Evolutionary conservation across 1,140 invertebrate genomes (phyloP).

Genomic region (Lasioglossum albipes): DNA sequence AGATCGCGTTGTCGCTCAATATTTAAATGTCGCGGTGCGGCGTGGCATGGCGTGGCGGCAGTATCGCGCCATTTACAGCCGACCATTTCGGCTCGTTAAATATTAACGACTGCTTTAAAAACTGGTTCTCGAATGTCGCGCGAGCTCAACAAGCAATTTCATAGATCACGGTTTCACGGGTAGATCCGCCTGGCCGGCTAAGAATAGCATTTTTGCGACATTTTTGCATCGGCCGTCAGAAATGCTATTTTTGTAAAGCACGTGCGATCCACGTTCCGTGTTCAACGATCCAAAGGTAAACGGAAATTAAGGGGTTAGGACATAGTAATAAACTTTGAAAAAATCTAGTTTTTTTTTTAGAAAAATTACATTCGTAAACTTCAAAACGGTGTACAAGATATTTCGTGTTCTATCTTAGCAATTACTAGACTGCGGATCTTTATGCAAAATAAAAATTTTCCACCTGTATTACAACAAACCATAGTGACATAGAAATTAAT

Average conservation of each 20-base stretch:
- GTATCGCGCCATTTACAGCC: neutral
- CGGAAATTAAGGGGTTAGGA: neutral
- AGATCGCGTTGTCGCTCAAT: neutral
- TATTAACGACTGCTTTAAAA: neutral
- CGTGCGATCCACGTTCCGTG: neutral
- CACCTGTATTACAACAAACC: too few relatives aligned
- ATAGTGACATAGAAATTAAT: too few relatives aligned
- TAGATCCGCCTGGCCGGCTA: neutral
- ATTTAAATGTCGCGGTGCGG: neutral
- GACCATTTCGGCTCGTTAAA: neutral
- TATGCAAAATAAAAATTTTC: too few relatives aligned
- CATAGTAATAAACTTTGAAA: too few relatives aligned
- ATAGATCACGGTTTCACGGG: neutral
- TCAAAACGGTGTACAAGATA: too few relatives aligned
- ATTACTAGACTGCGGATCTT: too few relatives aligned
- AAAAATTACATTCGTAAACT: too few relatives aligned
- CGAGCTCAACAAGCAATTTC: neutral
- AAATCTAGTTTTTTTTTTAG: too few relatives aligned
- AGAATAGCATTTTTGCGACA: constrained; percentile 33
- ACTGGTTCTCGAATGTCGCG: neutral
- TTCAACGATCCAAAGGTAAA: neutral
- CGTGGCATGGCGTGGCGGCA: too few relatives aligned
- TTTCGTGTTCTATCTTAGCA: too few relatives aligned
- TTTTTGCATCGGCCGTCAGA: constrained; percentile 20
- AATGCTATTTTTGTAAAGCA: constrained; percentile 18